Percentiles rank a stretch among this genome's conserved stretches.
These are phyloP conservation scores for Doryteuthis pealeii DNA, from an alignment of 1,140 invertebrate genomes.

Conservation along the genomic window DNA sequence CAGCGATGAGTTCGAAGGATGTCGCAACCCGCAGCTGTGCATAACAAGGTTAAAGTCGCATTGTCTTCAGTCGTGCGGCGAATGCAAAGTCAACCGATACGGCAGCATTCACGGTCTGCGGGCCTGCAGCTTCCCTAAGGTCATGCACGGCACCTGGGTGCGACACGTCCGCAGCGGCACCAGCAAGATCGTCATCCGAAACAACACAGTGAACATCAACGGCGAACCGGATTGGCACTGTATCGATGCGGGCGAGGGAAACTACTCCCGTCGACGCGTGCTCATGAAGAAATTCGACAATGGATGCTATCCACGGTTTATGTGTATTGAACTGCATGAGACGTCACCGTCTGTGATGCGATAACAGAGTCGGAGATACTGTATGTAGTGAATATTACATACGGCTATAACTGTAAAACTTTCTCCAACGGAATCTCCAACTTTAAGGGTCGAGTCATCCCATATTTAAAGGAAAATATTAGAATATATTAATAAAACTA, in stretches of 20 bases:
- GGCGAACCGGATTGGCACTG: constrained; percentile 18
- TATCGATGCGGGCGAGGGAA: constrained; percentile 16
- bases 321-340: constrained; percentile 24
- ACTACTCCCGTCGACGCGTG: constrained; percentile 10
- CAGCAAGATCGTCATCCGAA: background rate
- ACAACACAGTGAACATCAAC: background rate
- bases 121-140: background rate
- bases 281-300: constrained; percentile 26
- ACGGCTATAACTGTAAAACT: too few relatives aligned
- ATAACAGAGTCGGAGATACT: constrained; percentile 21
- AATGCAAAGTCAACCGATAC: background rate
- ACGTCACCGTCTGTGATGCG: constrained; percentile 23
- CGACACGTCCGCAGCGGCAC: background rate
- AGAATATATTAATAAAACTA: too few relatives aligned
- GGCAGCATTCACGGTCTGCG: background rate
- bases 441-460: too few relatives aligned
- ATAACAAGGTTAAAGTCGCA: background rate
- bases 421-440: too few relatives aligned
- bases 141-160: background rate
- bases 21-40: background rate
- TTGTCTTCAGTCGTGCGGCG: background rate
- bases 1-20: background rate
- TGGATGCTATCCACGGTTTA: constrained; percentile 29
- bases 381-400: too few relatives aligned
- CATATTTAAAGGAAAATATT: too few relatives aligned